These are phyloP conservation scores for Cheilosia grossa DNA, from an alignment of 2,888 invertebrate genomes.

Conservation along the genomic window DNA sequence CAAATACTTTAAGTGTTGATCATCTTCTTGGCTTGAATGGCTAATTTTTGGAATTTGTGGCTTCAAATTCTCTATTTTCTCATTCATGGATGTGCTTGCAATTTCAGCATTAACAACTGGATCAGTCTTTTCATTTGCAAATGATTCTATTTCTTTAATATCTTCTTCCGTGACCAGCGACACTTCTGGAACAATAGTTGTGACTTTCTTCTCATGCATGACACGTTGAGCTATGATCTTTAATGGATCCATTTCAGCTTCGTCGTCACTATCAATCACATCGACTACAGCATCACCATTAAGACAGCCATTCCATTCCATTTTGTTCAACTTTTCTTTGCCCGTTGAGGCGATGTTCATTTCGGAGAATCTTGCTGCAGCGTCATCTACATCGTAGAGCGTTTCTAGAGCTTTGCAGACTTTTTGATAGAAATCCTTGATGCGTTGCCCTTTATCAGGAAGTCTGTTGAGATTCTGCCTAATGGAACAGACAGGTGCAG, in stretches of 20 bases:
- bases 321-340: slow-evolving; percentile 77
- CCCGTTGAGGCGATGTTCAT: slow-evolving; percentile 81
- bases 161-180: slow-evolving; percentile 80
- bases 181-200: slow-evolving; percentile 77
- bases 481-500: background rate
- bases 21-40: slow-evolving; percentile 70
- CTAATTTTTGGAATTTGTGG: slow-evolving; percentile 47
- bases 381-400: slow-evolving; percentile 79
- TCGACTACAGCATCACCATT: slow-evolving; percentile 72
- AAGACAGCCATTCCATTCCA: slow-evolving; percentile 80
- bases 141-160: slow-evolving; percentile 80
- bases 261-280: slow-evolving; percentile 82
- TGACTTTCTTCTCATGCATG: slow-evolving; percentile 79
- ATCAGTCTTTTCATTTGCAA: slow-evolving; percentile 66
- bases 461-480: slow-evolving; percentile 78
- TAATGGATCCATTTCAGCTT: slow-evolving; percentile 80
- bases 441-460: slow-evolving; percentile 82
- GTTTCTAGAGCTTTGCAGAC: slow-evolving; percentile 79
- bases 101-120: slow-evolving; percentile 75
- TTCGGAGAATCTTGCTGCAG: slow-evolving; percentile 80
- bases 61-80: slow-evolving; percentile 72
- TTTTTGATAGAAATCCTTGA: slow-evolving; percentile 79
- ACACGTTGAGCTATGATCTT: slow-evolving; percentile 80
- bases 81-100: slow-evolving; percentile 77
- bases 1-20: slow-evolving; percentile 80